Percentiles rank a stretch among this genome's conserved stretches.
These are phyloP conservation scores for Cecropterus lyciades DNA, from an alignment of 1,140 invertebrate species.

Conservation along the genomic window DNA sequence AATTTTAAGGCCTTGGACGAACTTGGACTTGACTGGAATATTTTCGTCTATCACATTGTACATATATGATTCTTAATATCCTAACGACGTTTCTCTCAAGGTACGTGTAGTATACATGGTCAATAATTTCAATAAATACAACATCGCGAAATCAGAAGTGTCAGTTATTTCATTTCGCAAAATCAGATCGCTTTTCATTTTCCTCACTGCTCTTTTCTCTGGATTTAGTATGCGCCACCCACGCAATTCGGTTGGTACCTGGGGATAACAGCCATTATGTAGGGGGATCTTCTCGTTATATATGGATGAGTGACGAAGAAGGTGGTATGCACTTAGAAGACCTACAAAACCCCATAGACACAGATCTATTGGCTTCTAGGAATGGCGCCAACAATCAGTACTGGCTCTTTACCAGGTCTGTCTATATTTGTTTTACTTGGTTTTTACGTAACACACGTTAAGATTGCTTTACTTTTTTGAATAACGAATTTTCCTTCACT, in stretches of 20 bases:
- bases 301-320: conserved; percentile 51
- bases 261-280: conserved; percentile 56
- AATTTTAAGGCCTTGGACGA: too few relatives aligned
- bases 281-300: conserved; percentile 46
- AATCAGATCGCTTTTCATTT: neutral
- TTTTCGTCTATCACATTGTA: too few relatives aligned
- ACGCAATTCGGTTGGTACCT: conserved; percentile 41
- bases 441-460: neutral
- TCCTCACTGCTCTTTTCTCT: too few relatives aligned
- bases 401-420: conserved; percentile 54
- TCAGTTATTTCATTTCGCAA: neutral
- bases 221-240: conserved; percentile 43
- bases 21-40: too few relatives aligned
- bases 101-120: too few relatives aligned
- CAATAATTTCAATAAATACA: too few relatives aligned
- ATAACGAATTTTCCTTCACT: neutral
- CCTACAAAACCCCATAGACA: conserved; percentile 39
- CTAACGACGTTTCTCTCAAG: too few relatives aligned
- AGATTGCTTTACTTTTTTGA: neutral
- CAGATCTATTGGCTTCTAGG: conserved; percentile 14
- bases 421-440: too few relatives aligned
- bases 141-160: too few relatives aligned
- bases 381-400: conserved; percentile 51
- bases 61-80: too few relatives aligned
- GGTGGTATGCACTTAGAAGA: conserved; percentile 44